A percentile compares a stretch with the other conserved stretches of the same genome.
Evolutionary conservation across 1,140 invertebrate species (phyloP).

Genomic region (Grapholita molesta): DNA sequence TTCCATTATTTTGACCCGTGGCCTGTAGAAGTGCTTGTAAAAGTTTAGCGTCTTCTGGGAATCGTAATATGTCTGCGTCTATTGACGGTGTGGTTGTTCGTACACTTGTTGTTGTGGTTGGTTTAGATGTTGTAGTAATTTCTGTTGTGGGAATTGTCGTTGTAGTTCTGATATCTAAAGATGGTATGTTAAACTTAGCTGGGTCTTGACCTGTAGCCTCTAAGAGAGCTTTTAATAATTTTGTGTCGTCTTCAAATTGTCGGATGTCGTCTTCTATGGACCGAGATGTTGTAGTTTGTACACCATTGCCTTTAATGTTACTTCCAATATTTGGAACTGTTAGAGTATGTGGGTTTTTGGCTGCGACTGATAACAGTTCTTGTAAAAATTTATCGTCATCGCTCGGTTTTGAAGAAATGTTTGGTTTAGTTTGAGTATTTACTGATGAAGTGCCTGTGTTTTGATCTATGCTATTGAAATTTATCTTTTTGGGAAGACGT

Average conservation of each 20-base stretch:
- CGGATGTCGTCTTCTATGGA: conserved; percentile 45
- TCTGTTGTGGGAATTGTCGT: conserved; percentile 21
- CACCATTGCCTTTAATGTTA: conserved; percentile 20
- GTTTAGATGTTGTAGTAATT: conserved; percentile 25
- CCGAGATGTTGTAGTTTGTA: conserved; percentile 32
- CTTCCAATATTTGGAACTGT: conserved; percentile 29
- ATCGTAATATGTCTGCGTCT: conserved; percentile 41
- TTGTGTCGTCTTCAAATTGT: conserved; percentile 65
- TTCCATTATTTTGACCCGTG: conserved; percentile 41
- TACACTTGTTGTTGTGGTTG: conserved; percentile 25
- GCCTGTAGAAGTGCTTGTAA: conserved; percentile 51
- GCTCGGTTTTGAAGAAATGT: conserved; percentile 26
- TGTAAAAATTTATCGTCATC: conserved; percentile 45
- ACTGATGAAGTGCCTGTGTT: conserved; percentile 19
- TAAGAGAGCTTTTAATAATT: conserved; percentile 62
- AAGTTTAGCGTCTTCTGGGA: conserved; percentile 51
- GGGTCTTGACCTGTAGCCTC: conserved; percentile 61
- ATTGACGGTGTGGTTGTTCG: conserved; percentile 33
- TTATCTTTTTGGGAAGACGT: conserved; percentile 34
- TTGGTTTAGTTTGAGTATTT: conserved; percentile 25
- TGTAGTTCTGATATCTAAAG: conserved; percentile 35
- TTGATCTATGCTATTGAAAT: conserved; percentile 19
- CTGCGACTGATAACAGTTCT: conserved; percentile 41
- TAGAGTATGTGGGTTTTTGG: conserved; percentile 43
- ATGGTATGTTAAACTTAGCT: conserved; percentile 47